Evolutionary conservation across 2,888 invertebrate species (phyloP), one percentile per base, ranked within the genome.

Genomic region (Frankliniella intonsa): DNA sequence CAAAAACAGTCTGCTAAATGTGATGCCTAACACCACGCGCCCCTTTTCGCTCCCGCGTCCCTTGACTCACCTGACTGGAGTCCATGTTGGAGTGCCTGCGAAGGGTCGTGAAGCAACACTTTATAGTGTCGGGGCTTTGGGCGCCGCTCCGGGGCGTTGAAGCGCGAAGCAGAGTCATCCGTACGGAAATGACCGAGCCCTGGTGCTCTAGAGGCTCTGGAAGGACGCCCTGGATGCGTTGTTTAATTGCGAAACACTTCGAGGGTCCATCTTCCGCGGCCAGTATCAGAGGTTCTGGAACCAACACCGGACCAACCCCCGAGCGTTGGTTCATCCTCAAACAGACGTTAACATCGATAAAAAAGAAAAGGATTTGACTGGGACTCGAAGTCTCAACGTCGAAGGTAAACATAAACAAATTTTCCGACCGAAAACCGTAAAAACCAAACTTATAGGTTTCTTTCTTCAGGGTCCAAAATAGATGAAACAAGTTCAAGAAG

Each of bases 81-180:
- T 76, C 69, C 69, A 76, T 76, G 69, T 76, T 22, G 69, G 69
- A 22, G 69, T 76, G 69, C 25, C 69, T 22, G 12, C 69, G 22
- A 25, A 22, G 25, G 69, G 69, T 76, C 69, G 12, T 22, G 22
- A 12, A 12, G 69, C 10, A 22, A 9, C 12, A 22, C 69, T 76
- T 76, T 76, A 76, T 76, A 76, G 69, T 25, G 22, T 22, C 69
- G 69, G 9, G n/a, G 22, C n/a, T n/a, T 8, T 12, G 69, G 69
- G 12, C 25, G 69, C 69, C 11, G 10, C 25, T 22, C 69, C 69
- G 69, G 69, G 11, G 22, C 69, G 2, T 38, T 38, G 3, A 38
- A 38, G 38, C 38, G 38, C 38, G 38, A 38, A n/a, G 22, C 69
- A 22, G 69, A 76, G 69, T 25, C 69, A 76, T 76, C 69, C 69